Conservation (phyloP, 1,140 invertebrate genomes). For the Brachionus angularis region DNA sequence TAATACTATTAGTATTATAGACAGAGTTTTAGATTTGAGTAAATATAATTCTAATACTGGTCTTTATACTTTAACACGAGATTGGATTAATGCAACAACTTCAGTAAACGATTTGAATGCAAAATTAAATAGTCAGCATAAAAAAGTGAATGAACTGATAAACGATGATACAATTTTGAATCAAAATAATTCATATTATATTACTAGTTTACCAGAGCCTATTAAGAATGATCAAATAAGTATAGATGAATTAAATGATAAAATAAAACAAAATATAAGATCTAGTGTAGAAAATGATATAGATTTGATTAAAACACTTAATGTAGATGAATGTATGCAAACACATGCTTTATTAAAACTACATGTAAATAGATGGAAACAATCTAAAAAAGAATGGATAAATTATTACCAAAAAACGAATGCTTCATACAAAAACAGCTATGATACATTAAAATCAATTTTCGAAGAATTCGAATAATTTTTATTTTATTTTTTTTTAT, state of each 20-base stretch:
- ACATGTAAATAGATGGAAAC: slow-evolving; percentile 40
- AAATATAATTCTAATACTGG: neutral
- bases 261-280: neutral
- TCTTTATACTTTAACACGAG: slow-evolving; percentile 23
- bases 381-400: slow-evolving; percentile 2
- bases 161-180: neutral
- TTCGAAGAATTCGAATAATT: slow-evolving; percentile 24
- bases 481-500: neutral
- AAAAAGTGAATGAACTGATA: neutral
- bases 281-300: neutral
- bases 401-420: slow-evolving; percentile 5
- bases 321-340: slow-evolving; percentile 31
- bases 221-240: neutral
- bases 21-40: slow-evolving; percentile 32
- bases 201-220: slow-evolving; percentile 4
- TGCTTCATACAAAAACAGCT: slow-evolving; percentile 16
- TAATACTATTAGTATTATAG: slow-evolving; percentile 30
- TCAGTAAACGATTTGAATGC: neutral
- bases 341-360: slow-evolving; percentile 7
- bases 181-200: slow-evolving; percentile 2
- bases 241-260: neutral
- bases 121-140: too few species aligned
- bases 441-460: slow-evolving; percentile 35
- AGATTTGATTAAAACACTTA: neutral
- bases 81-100: slow-evolving; percentile 36